Evolutionary conservation across 2,113 vertebrate species (phyloP).

Genomic region (Rhabdomys dilectus): DNA sequence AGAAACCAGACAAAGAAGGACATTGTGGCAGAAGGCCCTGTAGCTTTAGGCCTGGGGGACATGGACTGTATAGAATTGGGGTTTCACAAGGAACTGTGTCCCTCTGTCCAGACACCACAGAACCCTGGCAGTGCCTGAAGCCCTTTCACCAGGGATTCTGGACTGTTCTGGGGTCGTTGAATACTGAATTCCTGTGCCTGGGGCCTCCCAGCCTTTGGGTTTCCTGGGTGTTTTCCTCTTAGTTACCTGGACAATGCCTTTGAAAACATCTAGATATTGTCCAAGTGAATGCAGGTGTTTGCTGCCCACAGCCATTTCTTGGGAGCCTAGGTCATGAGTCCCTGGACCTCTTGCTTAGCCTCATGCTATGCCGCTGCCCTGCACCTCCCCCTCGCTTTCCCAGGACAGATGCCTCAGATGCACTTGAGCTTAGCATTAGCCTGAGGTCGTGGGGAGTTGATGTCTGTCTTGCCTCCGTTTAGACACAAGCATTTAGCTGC

Average conservation of each 20-base stretch:
- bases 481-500: background rate
- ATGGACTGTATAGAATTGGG: background rate
- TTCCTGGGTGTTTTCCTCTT: background rate
- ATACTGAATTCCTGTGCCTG: background rate
- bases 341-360: background rate
- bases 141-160: background rate
- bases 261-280: background rate
- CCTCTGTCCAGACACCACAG: background rate
- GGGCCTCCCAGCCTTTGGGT: background rate
- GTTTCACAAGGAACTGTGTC: background rate
- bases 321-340: background rate
- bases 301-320: too few species aligned
- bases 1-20: background rate
- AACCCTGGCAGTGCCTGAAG: background rate
- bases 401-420: background rate
- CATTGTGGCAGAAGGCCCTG: background rate
- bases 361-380: background rate
- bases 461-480: background rate
- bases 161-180: background rate
- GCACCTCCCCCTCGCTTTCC: background rate
- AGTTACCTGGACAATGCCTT: background rate
- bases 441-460: conserved; percentile 13
- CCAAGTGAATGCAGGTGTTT: background rate
- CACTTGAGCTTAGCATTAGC: background rate
- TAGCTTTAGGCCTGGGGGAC: accelerated